Evolutionary conservation across 2,113 vertebrate species (phyloP).

Genomic region (Marmota flaviventris): DNA sequence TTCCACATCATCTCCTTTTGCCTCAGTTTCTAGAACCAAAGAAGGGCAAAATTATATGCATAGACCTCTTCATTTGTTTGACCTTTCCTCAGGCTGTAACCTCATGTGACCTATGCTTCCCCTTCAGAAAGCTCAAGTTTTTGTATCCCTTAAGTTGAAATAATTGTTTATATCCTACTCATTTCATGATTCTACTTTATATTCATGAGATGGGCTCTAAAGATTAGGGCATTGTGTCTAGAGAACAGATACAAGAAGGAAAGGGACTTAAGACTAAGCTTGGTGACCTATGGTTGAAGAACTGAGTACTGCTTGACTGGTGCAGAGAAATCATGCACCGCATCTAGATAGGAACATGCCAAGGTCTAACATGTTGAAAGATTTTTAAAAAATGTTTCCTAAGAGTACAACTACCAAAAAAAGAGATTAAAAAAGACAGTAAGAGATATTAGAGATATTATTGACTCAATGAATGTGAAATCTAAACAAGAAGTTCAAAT

Average conservation of each 20-base stretch:
- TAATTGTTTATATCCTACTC: not conserved
- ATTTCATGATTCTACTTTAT: not conserved
- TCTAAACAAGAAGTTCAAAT: constrained; percentile 30
- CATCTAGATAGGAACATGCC: not conserved
- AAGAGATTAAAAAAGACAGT: not conserved
- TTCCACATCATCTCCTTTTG: not conserved
- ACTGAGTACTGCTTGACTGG: not conserved
- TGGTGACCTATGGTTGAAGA: not conserved
- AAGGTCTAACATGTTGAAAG: not conserved
- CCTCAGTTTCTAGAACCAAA: not conserved
- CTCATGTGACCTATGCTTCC: not conserved
- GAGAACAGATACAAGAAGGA: not conserved
- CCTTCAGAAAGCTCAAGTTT: not conserved
- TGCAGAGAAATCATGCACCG: not conserved
- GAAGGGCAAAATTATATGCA: not conserved
- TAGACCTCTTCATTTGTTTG: not conserved
- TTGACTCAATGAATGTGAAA: not conserved
- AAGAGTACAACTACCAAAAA: not conserved
- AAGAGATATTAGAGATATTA: not conserved
- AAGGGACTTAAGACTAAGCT: not conserved
- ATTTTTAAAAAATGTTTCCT: not conserved
- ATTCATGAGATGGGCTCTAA: not conserved
- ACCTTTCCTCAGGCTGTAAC: not conserved
- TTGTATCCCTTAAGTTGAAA: not conserved
- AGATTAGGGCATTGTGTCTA: not conserved